A percentile compares a stretch with the other conserved stretches of the same genome.
These are phyloP conservation scores for Leptopilina boulardi DNA, from an alignment of 1,140 invertebrate genomes.

Conservation along the genomic window DNA sequence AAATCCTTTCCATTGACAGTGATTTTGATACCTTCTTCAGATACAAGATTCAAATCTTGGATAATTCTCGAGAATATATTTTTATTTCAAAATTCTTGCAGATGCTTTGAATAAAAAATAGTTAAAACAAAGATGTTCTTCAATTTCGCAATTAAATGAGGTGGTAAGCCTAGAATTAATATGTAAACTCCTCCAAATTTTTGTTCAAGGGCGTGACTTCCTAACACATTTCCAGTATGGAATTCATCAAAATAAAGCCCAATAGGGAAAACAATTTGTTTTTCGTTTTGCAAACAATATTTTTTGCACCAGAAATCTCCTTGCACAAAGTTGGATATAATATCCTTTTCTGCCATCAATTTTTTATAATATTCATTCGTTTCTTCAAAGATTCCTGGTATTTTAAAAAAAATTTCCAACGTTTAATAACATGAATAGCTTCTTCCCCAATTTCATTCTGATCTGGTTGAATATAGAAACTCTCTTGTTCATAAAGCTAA, in stretches of 20 bases:
- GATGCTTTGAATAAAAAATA: conserved; percentile 42
- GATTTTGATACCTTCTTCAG: neutral
- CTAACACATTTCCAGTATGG: conserved; percentile 43
- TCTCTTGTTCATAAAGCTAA: conserved; percentile 44
- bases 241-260: conserved; percentile 47
- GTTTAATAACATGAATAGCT: neutral
- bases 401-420: conserved; percentile 36
- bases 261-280: conserved; percentile 44
- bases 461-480: conserved; percentile 40
- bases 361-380: conserved; percentile 36
- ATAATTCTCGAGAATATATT: conserved; percentile 34
- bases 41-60: conserved; percentile 36
- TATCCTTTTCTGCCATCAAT: conserved; percentile 17
- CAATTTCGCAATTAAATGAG: conserved; percentile 33
- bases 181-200: conserved; percentile 44
- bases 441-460: conserved; percentile 32
- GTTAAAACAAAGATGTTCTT: conserved; percentile 36
- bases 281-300: conserved; percentile 39
- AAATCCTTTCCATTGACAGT: neutral
- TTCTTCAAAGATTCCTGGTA: conserved; percentile 37
- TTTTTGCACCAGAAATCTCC: conserved; percentile 43
- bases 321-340: conserved; percentile 42
- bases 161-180: conserved; percentile 35
- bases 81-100: conserved; percentile 40
- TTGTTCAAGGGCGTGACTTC: conserved; percentile 45